Evolutionary conservation across 2,888 invertebrate species (phyloP).

Genomic region (Corbicula japonica): DNA sequence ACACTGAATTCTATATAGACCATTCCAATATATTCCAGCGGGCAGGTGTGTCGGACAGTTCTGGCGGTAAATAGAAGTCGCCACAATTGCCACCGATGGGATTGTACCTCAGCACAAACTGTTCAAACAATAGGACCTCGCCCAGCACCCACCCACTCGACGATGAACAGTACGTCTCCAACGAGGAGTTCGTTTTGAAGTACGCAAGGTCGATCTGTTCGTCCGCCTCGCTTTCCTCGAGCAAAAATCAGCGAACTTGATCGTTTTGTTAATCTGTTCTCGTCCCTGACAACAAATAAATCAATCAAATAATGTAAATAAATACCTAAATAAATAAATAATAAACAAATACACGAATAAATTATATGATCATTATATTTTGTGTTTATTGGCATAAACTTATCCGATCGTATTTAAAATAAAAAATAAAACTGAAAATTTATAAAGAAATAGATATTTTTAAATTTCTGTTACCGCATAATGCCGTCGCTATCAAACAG

Average conservation of each 20-base stretch:
- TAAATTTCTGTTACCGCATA: neutral
- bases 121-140: neutral
- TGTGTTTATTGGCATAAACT: too few species aligned
- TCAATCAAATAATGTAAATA: too few species aligned
- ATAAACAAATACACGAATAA: too few species aligned
- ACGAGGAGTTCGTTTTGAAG: conserved; percentile 1
- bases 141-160: conserved; percentile 7
- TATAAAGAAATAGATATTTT: too few species aligned
- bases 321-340: too few species aligned
- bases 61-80: conserved; percentile 3
- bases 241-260: neutral
- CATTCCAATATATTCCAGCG: too few species aligned
- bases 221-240: neutral
- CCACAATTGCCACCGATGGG: neutral
- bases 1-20: too few species aligned
- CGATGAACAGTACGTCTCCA: neutral
- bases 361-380: too few species aligned
- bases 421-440: too few species aligned
- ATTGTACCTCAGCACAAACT: neutral
- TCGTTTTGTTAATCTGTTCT: neutral
- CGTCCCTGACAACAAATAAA: too few species aligned
- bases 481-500: conserved; percentile 17
- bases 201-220: conserved; percentile 4
- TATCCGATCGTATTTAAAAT: too few species aligned
- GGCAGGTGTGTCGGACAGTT: too few species aligned